Percentiles rank a stretch among this genome's conserved stretches.
phyloP scores from a whole-genome alignment of 2,888 invertebrate species.

The Athalia rosae region DNA sequence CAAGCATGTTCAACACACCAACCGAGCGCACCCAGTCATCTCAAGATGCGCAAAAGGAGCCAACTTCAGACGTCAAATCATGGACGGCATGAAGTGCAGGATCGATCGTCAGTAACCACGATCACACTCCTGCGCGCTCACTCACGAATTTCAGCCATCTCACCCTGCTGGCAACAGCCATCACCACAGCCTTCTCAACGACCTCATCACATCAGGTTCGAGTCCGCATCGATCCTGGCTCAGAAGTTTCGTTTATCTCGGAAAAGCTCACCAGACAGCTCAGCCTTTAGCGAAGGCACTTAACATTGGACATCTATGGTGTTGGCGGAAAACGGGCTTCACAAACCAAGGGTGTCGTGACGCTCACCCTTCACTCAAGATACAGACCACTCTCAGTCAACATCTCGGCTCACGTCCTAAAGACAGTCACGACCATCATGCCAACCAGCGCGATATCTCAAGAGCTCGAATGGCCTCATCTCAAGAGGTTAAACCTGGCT shows the following conservation, averaged over 20 bases:
- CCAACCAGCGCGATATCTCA: slow-evolving; percentile 42
- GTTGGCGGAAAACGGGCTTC: not conserved
- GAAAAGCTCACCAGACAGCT: too few relatives aligned
- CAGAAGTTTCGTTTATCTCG: slow-evolving; percentile 34
- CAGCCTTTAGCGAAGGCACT: too few relatives aligned
- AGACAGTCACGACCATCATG: slow-evolving; percentile 38
- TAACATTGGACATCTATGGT: too few relatives aligned
- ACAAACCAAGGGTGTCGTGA: slow-evolving; percentile 8
- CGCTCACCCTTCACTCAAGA: not conserved
- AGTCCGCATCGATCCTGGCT: not conserved
- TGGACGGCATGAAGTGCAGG: slow-evolving; percentile 8
- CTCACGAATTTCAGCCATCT: not conserved
- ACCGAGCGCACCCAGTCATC: not conserved
- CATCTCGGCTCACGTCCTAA: slow-evolving; percentile 43
- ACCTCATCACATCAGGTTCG: slow-evolving; percentile 22
- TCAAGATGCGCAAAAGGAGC: not conserved
- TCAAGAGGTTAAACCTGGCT: slow-evolving; percentile 44
- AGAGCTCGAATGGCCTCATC: slow-evolving; percentile 45
- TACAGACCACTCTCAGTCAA: slow-evolving; percentile 16
- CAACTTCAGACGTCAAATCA: too few relatives aligned
- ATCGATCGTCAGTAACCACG: not conserved
- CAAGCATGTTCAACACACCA: not conserved
- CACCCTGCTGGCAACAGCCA: slow-evolving; percentile 40
- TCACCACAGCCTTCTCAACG: slow-evolving; percentile 19
- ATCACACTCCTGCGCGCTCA: not conserved